Evolutionary conservation across 2,888 invertebrate genomes (phyloP), one percentile per base, ranked within the genome.

Genomic region (Allacma fusca): DNA sequence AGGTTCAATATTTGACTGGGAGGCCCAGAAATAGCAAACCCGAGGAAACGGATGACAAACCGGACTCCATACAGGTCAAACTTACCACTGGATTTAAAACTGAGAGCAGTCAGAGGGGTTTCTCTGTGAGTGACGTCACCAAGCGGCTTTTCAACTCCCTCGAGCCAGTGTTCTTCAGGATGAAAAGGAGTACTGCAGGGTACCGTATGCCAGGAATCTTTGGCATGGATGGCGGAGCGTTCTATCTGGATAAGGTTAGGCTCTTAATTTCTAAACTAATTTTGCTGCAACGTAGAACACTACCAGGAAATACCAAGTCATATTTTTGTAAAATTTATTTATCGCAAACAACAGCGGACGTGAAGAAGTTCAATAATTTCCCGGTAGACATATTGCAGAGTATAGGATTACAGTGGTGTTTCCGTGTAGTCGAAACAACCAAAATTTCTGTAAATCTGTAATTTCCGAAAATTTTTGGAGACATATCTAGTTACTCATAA

Each of bases 151-250:
- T 62, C 64, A 77, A 73, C 24, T 73, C 77, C 28, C 24, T 80
- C 2, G 75, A 79, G 50, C 80, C 80, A 0, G 79, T 80, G 24
- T 79, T 76, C 34, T 40, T 78, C 13, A 44, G 80, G 5, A 71
- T 77, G 44, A 77, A 73, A 28, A 65, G 80, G 57, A 62, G 75
- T 57, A 21, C 76, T 24, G 13, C 70, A 12, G 83, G 82, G 0
- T 82, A 83, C 68, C 71, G 83, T 75, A 83, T 83, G 83, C 83
- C 82, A 0, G 83, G 83, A 21, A 76, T 83, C 19, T 83, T 83
- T 62, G 82, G 82, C 29, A 81, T 81, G 81, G 81, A 78, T 40
- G 79, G 79, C 1, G 80, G 81, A 40, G 81, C 83, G 0, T 83
- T 83, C 70, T 83, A 82, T 64, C 59, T 82, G 28, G 83, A 83